These are phyloP conservation scores for Hartigia nigra DNA, from an alignment of 2,888 invertebrate species.

Conservation along the genomic window DNA sequence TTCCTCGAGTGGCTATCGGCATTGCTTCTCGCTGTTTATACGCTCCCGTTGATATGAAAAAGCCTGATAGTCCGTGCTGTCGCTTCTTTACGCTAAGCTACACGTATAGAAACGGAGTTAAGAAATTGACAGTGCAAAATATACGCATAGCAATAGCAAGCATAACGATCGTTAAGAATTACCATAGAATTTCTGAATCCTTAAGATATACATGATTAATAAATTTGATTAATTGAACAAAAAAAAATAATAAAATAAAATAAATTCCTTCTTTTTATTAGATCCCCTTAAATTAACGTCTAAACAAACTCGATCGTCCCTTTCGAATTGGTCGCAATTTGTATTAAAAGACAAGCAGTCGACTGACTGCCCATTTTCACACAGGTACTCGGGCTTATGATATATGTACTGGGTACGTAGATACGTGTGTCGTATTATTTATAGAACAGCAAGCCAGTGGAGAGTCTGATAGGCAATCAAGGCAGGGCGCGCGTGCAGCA, in stretches of 20 bases:
- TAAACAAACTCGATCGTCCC: neutral
- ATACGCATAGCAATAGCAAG: neutral
- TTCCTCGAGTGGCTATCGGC: conserved; percentile 25
- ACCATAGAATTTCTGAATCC: neutral
- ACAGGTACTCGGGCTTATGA: neutral
- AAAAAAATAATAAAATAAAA: too few species aligned
- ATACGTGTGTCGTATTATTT: conserved; percentile 20
- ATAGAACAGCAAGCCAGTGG: conserved; percentile 13
- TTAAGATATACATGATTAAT: neutral
- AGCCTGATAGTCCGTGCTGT: neutral
- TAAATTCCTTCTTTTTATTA: too few species aligned
- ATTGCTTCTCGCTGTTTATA: conserved; percentile 1
- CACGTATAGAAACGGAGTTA: neutral
- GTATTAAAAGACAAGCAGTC: neutral
- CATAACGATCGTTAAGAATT: neutral
- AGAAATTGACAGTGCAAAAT: neutral
- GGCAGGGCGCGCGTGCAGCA: conserved; percentile 50
- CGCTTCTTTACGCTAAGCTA: neutral
- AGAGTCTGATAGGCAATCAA: conserved; percentile 57
- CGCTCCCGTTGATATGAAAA: neutral
- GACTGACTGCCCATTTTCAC: neutral
- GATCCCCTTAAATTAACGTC: neutral
- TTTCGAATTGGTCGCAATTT: neutral
- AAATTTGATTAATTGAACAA: too few species aligned
- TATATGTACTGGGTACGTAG: neutral